phyloP scores from a whole-genome alignment of 2,113 vertebrate genomes.

The Tachysurus vachellii region DNA sequence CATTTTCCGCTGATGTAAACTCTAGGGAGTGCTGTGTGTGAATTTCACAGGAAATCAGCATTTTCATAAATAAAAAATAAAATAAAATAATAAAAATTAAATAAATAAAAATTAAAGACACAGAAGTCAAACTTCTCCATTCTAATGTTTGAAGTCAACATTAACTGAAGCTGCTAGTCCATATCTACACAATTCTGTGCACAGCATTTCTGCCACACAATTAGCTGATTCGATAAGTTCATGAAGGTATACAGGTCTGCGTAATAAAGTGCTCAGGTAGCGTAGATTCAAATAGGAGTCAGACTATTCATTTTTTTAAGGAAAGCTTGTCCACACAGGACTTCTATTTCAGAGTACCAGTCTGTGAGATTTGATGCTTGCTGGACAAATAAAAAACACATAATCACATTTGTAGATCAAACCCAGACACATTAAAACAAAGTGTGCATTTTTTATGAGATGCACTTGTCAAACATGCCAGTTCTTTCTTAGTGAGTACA shows the following conservation, averaged over 20 bases:
- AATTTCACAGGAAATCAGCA: too few relatives aligned
- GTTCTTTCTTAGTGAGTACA: constrained; percentile 35
- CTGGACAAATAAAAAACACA: not conserved
- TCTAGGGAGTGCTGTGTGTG: too few relatives aligned
- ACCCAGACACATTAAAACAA: not conserved
- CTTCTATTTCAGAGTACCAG: not conserved
- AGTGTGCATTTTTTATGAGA: constrained; percentile 18
- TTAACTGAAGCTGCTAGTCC: not conserved
- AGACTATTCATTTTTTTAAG: not conserved
- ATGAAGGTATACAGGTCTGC: not conserved
- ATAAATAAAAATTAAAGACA: not conserved
- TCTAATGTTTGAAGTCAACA: not conserved
- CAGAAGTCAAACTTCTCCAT: not conserved
- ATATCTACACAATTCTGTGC: not conserved
- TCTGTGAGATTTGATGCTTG: not conserved
- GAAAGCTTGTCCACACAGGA: not conserved
- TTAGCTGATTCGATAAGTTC: not conserved
- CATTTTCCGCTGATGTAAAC: too few relatives aligned
- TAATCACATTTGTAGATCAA: not conserved
- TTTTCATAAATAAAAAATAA: too few relatives aligned
- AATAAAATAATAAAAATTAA: too few relatives aligned
- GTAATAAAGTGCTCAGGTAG: not conserved
- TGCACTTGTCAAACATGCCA: not conserved
- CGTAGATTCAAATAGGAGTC: not conserved
- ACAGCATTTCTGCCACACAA: not conserved